Conservation (phyloP, 2,888 invertebrate genomes). For the Patella pellucida region DNA sequence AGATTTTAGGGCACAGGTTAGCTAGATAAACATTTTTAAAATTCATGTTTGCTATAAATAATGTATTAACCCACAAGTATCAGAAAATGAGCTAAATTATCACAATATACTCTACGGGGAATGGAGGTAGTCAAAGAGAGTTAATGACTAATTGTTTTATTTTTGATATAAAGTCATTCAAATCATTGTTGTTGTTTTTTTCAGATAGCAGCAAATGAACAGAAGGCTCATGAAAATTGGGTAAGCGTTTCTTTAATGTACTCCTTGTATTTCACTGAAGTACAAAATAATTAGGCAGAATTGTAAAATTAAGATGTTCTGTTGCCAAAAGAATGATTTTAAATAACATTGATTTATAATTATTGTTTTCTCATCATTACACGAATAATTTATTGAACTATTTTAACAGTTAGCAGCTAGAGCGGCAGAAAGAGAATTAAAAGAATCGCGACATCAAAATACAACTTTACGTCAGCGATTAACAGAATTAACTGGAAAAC, state of each 20-base stretch:
- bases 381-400: neutral
- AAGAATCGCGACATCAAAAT: conserved; percentile 83
- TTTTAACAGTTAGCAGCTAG: conserved; percentile 76
- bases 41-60: no score
- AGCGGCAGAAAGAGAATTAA: conserved; percentile 84
- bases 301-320: no score
- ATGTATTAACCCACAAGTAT: no score
- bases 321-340: no score
- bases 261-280: no score
- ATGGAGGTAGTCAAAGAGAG: no score
- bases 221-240: conserved; percentile 84
- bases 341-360: neutral
- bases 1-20: conserved; percentile 74
- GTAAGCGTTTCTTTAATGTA: conserved; percentile 70
- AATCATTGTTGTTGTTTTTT: conserved; percentile 25
- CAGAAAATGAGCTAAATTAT: no score
- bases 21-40: neutral
- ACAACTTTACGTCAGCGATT: conserved; percentile 70
- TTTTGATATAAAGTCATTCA: no score
- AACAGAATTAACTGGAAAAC: conserved; percentile 59
- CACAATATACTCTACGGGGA: no score
- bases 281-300: no score
- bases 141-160: no score
- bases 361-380: neutral
- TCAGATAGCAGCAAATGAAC: conserved; percentile 81